phyloP scores from a whole-genome alignment of 2,888 invertebrate species.

The Drosophila suboccidentalis region DNA sequence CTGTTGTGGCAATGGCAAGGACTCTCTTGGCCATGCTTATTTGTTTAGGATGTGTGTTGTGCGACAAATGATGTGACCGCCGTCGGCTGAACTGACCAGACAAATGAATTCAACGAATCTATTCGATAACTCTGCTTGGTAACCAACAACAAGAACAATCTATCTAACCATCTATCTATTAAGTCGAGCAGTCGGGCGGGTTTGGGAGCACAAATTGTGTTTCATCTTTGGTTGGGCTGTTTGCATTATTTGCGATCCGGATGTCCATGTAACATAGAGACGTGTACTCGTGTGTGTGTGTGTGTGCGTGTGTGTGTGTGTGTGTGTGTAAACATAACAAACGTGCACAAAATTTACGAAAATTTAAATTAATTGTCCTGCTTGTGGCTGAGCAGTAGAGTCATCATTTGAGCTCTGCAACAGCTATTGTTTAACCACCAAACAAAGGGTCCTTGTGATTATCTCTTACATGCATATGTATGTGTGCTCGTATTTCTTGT shows the following conservation, averaged over 20 bases:
- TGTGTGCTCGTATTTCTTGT: not conserved
- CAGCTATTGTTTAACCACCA: conserved; percentile 16
- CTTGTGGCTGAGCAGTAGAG: conserved; percentile 9
- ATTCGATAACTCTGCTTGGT: conserved; percentile 1
- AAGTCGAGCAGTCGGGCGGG: conserved; percentile 13
- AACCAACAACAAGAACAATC: conserved; percentile 5
- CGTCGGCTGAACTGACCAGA: conserved; percentile 25
- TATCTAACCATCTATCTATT: conserved; percentile 9
- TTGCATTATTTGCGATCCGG: conserved; percentile 54
- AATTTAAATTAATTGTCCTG: conserved; percentile 63
- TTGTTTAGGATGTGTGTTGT: conserved; percentile 47
- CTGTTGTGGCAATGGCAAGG: not conserved
- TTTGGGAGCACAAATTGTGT: conserved; percentile 24
- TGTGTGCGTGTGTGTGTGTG: conserved; percentile 4
- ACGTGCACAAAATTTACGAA: conserved; percentile 41
- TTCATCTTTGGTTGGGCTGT: conserved; percentile 29
- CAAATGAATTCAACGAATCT: conserved; percentile 13
- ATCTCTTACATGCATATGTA: conserved; percentile 20
- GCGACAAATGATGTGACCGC: conserved; percentile 34
- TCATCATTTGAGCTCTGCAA: conserved; percentile 6
- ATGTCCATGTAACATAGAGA: conserved; percentile 46
- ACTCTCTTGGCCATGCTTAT: conserved; percentile 24
- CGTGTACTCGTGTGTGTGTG: conserved; percentile 3
- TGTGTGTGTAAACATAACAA: conserved; percentile 10
- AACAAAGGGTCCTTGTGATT: conserved; percentile 48